Base-by-base conservation (phyloP, 2,888 invertebrate genomes). In the Athripsodes cinereus region DNA sequence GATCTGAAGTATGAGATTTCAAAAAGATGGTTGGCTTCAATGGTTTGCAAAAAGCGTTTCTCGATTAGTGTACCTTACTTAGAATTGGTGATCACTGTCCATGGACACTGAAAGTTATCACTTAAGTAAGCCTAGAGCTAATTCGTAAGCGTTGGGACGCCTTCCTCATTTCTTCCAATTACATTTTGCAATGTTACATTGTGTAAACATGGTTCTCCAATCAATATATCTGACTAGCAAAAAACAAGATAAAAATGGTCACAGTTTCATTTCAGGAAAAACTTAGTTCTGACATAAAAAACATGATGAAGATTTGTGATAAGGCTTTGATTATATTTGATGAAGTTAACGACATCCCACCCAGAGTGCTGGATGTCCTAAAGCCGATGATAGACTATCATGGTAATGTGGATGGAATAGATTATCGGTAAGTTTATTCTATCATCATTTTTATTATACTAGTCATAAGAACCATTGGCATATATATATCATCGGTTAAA, bases 291-390 rank as follows among this genome's bases (percentile, higher is more conserved):
- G 84, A 87, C 66, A 78, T 89, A 2, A 77, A 81, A 71, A 71
- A 74, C 0, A 82, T 86, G 64, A 83, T 94, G 0, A 73, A 74
- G 16, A 69, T 69, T 1, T 99, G 99, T 75, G 79, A 81, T 0
- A 79, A 80, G 46, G 88, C 93, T 0, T 69, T 99, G 52, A 96
- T 99, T 69, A 87, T 99, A 64, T 96, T 99, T 78, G 98, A 99
- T 76, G 99, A 99, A 78, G 90, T 98, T 13, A 94, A 97, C 72
- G 92, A 94, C 73, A 92, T 96, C 85, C 91, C 93, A 2, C 73
- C 81, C 1, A 86, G 86, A 1, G 74, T 96, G 2, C 77, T 98
- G 58, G 91, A 96, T 72, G 82, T 84, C 1, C 80, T 99, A 5
- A 90, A 92, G 68, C 92, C 96, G 0, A 87, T 92, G 72, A 75